Evolutionary conservation across 2,888 invertebrate genomes (phyloP).

Genomic region (Unio delphinus): DNA sequence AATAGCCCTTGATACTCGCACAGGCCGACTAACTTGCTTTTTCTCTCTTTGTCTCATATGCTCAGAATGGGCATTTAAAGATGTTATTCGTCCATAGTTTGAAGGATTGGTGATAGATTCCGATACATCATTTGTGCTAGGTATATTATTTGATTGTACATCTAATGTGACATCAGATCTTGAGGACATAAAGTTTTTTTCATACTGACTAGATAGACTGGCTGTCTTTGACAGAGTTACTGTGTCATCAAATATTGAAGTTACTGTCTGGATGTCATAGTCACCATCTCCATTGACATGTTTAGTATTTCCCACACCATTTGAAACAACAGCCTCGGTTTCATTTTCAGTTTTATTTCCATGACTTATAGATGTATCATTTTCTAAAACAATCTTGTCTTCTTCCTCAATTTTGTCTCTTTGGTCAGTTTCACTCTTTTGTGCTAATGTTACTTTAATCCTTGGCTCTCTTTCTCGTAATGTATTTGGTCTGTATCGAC

Average conservation of each 20-base stretch:
- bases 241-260: neutral
- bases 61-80: slow-evolving; percentile 20
- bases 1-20: slow-evolving; percentile 44
- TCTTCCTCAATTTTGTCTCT: slow-evolving; percentile 1
- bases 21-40: slow-evolving; percentile 25
- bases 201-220: slow-evolving; percentile 1
- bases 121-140: too few species aligned
- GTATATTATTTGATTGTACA: too few species aligned
- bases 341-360: slow-evolving; percentile 4
- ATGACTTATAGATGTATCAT: slow-evolving; percentile 3
- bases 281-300: neutral
- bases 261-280: neutral
- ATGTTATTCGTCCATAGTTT: slow-evolving; percentile 33
- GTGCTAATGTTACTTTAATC: neutral
- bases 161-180: too few species aligned
- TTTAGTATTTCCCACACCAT: neutral
- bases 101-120: slow-evolving; percentile 4
- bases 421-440: neutral
- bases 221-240: slow-evolving; percentile 3
- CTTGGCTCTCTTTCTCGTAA: slow-evolving; percentile 16
- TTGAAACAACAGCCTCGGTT: neutral
- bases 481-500: slow-evolving; percentile 40
- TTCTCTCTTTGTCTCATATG: slow-evolving; percentile 14
- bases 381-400: neutral
- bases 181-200: too few species aligned